These are phyloP conservation scores for Cotesia congregata DNA, from an alignment of 2,888 invertebrate genomes.

Conservation along the genomic window DNA sequence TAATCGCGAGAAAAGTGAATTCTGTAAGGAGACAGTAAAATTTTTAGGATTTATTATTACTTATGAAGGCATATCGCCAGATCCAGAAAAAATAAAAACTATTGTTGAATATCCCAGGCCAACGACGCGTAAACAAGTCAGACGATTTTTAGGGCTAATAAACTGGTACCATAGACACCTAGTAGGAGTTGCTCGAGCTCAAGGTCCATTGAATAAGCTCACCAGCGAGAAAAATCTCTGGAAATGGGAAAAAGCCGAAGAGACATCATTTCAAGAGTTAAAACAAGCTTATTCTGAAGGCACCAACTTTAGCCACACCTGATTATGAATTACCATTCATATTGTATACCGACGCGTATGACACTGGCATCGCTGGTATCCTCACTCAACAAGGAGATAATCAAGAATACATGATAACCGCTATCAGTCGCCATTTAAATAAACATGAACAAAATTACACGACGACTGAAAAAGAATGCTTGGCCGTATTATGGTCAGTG, in stretches of 20 bases:
- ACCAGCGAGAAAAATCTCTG: conserved; percentile 44
- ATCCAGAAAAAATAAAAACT: conserved; percentile 31
- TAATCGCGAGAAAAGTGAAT: conserved; percentile 49
- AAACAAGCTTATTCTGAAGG: conserved; percentile 36
- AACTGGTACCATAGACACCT: conserved; percentile 50
- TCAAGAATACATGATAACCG: neutral
- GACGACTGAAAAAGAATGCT: neutral
- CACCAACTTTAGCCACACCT: conserved; percentile 27
- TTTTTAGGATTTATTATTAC: conserved; percentile 54
- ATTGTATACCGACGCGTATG: conserved; percentile 11
- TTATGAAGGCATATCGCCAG: conserved; percentile 45
- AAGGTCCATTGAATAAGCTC: conserved; percentile 50
- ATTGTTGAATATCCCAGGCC: conserved; percentile 45
- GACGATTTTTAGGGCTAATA: conserved; percentile 51
- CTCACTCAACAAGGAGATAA: neutral
- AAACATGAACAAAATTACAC: neutral
- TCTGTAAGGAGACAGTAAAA: conserved; percentile 45
- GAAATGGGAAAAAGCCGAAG: conserved; percentile 41
- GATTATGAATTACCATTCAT: neutral
- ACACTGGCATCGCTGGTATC: neutral
- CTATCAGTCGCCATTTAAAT: neutral
- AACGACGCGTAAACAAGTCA: conserved; percentile 38
- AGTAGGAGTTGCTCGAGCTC: conserved; percentile 28
- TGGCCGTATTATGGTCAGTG: conserved; percentile 30
- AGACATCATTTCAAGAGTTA: conserved; percentile 44